Conservation (phyloP, 2,113 vertebrate genomes). For the rabbit (Oryctolagus cuniculus) region DNA sequence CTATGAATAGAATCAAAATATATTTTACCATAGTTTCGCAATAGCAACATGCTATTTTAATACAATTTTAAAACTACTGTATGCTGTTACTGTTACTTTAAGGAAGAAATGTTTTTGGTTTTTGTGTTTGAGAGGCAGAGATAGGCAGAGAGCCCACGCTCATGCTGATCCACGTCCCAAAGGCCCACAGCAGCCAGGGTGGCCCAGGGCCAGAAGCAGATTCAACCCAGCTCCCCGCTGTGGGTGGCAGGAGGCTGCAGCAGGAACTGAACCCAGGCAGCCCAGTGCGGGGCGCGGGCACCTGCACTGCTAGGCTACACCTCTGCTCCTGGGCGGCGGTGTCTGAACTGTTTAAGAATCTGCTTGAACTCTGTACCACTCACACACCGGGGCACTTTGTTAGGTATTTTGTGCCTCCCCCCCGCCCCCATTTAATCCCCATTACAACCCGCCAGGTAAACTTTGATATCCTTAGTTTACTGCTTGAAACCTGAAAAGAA, state of each 20-base stretch:
- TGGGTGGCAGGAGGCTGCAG: no score
- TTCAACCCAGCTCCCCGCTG: no score
- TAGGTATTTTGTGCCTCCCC: not conserved
- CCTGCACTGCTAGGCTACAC: no score
- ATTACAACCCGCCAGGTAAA: not conserved
- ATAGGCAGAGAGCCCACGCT: no score
- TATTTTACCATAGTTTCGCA: not conserved
- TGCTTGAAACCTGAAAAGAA: not conserved
- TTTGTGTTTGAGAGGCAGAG: no score
- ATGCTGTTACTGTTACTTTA: not conserved
- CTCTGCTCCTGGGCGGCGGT: no score
- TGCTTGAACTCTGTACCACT: not conserved
- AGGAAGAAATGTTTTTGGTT: constrained; percentile 2
- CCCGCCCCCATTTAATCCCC: not conserved
- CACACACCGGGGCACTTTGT: not conserved
- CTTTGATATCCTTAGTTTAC: not conserved
- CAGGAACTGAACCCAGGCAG: no score
- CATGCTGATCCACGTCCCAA: no score
- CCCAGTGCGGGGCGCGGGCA: no score
- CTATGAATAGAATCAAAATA: not conserved
- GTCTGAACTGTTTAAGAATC: not conserved
- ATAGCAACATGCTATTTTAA: not conserved
- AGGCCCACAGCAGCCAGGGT: no score
- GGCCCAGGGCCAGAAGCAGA: no score
- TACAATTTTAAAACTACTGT: not conserved